Base-by-base conservation (phyloP, 2,797 vertebrate species). In the Rallus crepitans region DNA sequence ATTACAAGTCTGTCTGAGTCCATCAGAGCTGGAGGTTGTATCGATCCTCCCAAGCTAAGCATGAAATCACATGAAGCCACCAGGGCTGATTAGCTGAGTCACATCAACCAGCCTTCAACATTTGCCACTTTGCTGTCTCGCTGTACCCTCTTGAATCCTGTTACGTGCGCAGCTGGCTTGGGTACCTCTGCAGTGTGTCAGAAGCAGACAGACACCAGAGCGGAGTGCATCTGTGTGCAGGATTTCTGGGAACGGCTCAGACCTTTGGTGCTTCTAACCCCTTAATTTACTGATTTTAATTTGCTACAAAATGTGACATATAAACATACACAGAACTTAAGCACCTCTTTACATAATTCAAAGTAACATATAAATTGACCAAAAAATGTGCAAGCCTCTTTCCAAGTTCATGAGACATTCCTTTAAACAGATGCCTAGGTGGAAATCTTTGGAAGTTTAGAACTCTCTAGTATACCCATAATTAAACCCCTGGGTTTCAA, bases 131-230 rank as follows among this genome's bases (percentile, higher is more conserved):
- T 45, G 71, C 39, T 81, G 64, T 5, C 35, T 91, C 56, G 39
- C 35, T 70, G 48, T 30, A 52, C 39, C 7, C n/a, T 71, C 59
- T 59, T 40, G 40, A 65, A 88, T 35, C 45, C 40, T 50, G 50
- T 5, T 5, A 5, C 8, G 6, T 0, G 0, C 7, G 35, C 57
- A 94, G 61, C 23, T 80, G 61, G 31, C 25, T 1, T 2, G 11
- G 25, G 45, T 21, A 64, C 35, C 72, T 90, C 61, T 52, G 53
- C 25, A 33, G 27, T 28, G 17, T 1, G 3, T 45, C 63, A 90
- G 77, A 27, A 68, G 15, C n/a, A 70, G 35, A 57, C 6, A 45
- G 0, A 45, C 0, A 53, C 20, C 31, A 45, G 2, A 45, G 20
- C 3, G 25, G 48, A 35, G 33, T 78, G 12, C 24, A 42, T 17